Conservation (phyloP, 1,140 invertebrate genomes). For the Drosophila kanapiae region DNA sequence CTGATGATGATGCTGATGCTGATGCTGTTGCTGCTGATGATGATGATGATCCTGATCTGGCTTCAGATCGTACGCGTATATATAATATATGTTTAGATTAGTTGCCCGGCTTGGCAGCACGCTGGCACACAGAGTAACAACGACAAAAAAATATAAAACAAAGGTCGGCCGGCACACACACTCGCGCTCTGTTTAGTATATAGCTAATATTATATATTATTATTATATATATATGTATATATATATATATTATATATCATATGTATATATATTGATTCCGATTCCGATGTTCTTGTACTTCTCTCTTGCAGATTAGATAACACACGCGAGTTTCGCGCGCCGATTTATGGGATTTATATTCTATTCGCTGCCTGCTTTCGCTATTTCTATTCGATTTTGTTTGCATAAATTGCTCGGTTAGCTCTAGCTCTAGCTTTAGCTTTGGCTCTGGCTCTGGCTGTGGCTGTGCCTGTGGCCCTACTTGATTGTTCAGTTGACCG, state of each 20-base stretch:
- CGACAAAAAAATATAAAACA: conserved; percentile 44
- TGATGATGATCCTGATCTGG: conserved; percentile 10
- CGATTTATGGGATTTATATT: conserved; percentile 53
- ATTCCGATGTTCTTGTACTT: conserved; percentile 35
- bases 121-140: conserved; percentile 28
- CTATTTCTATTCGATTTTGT: conserved; percentile 25
- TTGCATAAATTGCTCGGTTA: conserved; percentile 23
- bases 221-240: too few species aligned
- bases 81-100: conserved; percentile 8
- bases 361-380: conserved; percentile 31
- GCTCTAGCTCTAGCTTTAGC: not conserved
- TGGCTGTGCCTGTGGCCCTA: not conserved
- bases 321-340: conserved; percentile 66
- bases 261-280: conserved; percentile 20
- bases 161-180: conserved; percentile 42
- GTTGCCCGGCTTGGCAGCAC: conserved; percentile 22
- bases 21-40: conserved; percentile 1
- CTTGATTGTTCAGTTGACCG: conserved; percentile 14
- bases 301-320: conserved; percentile 73
- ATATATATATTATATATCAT: conserved; percentile 11
- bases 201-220: conserved; percentile 25
- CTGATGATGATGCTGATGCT: too few species aligned
- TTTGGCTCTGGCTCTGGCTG: too few species aligned
- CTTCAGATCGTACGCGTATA: conserved; percentile 9
- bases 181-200: conserved; percentile 20